phyloP scores from a whole-genome alignment of 2,888 invertebrate genomes.

The Agonopterix subpropinquella region DNA sequence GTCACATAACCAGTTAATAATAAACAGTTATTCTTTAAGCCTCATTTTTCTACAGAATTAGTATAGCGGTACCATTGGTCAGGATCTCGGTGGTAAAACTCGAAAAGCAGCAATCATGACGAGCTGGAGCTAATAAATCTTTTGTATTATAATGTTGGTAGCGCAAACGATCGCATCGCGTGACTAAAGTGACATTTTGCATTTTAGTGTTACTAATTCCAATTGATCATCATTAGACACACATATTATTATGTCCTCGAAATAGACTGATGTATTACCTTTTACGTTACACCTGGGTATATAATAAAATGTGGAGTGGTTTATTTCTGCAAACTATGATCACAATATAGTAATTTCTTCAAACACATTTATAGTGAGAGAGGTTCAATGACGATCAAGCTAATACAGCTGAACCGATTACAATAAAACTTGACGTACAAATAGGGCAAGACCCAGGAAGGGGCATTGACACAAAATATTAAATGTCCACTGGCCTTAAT shows the following conservation, averaged over 20 bases:
- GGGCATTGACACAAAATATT: no score
- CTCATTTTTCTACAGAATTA: background rate
- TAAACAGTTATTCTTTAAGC: constrained; percentile 1
- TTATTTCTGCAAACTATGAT: no score
- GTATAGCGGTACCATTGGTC: constrained; percentile 14
- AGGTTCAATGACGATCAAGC: no score
- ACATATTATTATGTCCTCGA: constrained; percentile 18
- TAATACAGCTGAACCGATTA: no score
- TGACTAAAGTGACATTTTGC: constrained; percentile 42
- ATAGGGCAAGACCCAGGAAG: no score
- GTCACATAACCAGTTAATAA: constrained; percentile 12
- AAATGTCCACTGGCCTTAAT: no score
- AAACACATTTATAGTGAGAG: no score
- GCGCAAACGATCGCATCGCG: constrained; percentile 31
- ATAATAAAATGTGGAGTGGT: no score
- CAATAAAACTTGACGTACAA: no score
- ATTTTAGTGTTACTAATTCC: constrained; percentile 45
- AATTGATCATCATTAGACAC: constrained; percentile 30
- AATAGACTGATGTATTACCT: constrained; percentile 1
- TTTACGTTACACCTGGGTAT: no score
- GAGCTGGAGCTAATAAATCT: constrained; percentile 21
- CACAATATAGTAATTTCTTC: no score
- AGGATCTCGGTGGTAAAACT: constrained; percentile 12
- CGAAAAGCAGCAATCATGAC: constrained; percentile 16
- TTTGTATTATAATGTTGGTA: constrained; percentile 6